These are phyloP conservation scores for Aphaenogaster floridana DNA, from an alignment of 1,140 invertebrate genomes.

Conservation along the genomic window DNA sequence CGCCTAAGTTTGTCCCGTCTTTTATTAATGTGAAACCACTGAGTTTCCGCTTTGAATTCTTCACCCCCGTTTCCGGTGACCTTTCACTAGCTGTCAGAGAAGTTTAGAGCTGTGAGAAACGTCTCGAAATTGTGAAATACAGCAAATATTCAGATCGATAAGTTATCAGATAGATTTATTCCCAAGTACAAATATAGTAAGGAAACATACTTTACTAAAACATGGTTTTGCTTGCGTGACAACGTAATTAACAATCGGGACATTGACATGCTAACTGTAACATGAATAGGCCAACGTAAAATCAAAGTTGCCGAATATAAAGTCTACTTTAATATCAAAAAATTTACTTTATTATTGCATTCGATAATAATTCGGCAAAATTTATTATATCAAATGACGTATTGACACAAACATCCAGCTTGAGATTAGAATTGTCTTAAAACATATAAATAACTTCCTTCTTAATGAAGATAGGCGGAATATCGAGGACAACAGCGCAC, in stretches of 20 bases:
- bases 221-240: neutral
- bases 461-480: neutral
- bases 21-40: slow-evolving; percentile 59
- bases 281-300: neutral
- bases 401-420: neutral
- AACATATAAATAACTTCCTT: neutral
- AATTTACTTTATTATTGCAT: neutral
- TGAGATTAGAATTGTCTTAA: neutral
- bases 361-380: neutral
- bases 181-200: neutral
- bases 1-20: slow-evolving; percentile 10
- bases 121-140: slow-evolving; percentile 3
- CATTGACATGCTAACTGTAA: neutral
- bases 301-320: neutral
- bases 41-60: slow-evolving; percentile 49
- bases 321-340: slow-evolving; percentile 5
- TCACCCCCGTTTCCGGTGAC: slow-evolving; percentile 14
- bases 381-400: neutral
- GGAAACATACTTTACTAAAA: neutral
- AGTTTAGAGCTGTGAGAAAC: neutral
- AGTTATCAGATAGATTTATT: neutral
- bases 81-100: neutral
- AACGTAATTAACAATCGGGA: neutral
- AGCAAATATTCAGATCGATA: neutral
- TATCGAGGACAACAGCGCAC: neutral